Evolutionary conservation across 2,797 vertebrate species (phyloP).

Genomic region (Haliaeetus vocifer): DNA sequence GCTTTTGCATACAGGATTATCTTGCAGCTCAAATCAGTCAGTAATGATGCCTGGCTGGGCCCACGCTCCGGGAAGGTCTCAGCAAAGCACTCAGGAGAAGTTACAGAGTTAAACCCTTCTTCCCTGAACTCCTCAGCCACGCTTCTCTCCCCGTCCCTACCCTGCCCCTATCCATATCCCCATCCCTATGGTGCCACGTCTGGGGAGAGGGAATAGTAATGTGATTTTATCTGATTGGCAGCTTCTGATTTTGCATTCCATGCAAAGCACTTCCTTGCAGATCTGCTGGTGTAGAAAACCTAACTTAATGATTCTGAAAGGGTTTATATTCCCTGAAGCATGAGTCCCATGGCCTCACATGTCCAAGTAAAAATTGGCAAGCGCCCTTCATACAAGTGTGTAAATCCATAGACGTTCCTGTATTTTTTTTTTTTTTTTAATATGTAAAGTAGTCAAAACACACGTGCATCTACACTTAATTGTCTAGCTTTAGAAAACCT

Average conservation of each 20-base stretch:
- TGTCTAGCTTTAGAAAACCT: not conserved
- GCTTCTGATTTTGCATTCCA: not conserved
- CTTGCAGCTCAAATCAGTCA: not conserved
- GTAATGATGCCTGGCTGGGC: not conserved
- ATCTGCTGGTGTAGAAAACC: not conserved
- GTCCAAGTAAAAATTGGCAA: not conserved
- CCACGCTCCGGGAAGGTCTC: not conserved
- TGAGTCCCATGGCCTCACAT: not conserved
- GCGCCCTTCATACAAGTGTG: not conserved
- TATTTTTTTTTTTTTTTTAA: not conserved
- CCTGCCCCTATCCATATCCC: not conserved
- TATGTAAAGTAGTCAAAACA: not conserved
- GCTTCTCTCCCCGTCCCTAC: not conserved
- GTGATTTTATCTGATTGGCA: not conserved
- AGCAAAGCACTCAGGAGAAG: not conserved
- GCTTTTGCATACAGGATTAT: not conserved
- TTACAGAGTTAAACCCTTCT: not conserved
- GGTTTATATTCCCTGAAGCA: not conserved
- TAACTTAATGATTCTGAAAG: not conserved
- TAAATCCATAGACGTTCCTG: not conserved
- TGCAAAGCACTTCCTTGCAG: not conserved
- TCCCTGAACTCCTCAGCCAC: not conserved
- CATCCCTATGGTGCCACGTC: fast-evolving
- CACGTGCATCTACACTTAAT: not conserved
- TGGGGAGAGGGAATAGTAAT: not conserved